phyloP scores from a whole-genome alignment of 2,797 vertebrate genomes.

The Enteromius unitaeniatus region DNA sequence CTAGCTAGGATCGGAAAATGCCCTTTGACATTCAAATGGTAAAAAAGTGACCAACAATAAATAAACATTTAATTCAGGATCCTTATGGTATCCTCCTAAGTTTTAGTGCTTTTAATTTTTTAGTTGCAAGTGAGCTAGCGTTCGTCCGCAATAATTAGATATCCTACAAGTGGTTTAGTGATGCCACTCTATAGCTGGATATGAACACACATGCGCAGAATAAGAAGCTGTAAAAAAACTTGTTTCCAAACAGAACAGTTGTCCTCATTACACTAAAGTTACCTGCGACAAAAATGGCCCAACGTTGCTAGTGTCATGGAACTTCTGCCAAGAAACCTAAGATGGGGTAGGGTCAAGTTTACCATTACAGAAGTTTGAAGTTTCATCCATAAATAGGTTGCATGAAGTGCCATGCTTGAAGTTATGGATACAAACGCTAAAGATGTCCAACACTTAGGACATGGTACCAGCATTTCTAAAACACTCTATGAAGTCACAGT shows the following conservation, averaged over 20 bases:
- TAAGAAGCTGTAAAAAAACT: constrained; percentile 18
- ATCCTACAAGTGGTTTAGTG: constrained; percentile 22
- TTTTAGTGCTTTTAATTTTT: neutral
- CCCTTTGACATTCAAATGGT: neutral
- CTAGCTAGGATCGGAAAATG: neutral
- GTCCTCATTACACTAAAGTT: constrained; percentile 53
- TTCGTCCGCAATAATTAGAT: neutral
- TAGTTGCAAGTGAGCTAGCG: neutral
- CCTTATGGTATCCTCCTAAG: neutral
- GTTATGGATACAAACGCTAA: constrained; percentile 45
- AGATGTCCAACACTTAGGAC: constrained; percentile 41
- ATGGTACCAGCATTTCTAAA: constrained; percentile 34
- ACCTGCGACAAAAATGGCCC: constrained; percentile 62
- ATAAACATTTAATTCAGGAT: neutral
- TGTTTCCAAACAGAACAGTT: constrained; percentile 51
- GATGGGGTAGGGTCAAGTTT: constrained; percentile 57
- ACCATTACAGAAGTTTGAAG: constrained; percentile 60
- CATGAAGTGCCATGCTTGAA: constrained; percentile 50
- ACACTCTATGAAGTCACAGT: constrained; percentile 20
- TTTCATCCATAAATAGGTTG: constrained; percentile 64
- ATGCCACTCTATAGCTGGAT: neutral
- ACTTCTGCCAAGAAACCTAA: constrained; percentile 63
- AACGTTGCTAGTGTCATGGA: constrained; percentile 61
- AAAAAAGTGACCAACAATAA: neutral
- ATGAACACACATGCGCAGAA: neutral